phyloP scores from a whole-genome alignment of 2,113 vertebrate species.

The Myotis lucifugus region DNA sequence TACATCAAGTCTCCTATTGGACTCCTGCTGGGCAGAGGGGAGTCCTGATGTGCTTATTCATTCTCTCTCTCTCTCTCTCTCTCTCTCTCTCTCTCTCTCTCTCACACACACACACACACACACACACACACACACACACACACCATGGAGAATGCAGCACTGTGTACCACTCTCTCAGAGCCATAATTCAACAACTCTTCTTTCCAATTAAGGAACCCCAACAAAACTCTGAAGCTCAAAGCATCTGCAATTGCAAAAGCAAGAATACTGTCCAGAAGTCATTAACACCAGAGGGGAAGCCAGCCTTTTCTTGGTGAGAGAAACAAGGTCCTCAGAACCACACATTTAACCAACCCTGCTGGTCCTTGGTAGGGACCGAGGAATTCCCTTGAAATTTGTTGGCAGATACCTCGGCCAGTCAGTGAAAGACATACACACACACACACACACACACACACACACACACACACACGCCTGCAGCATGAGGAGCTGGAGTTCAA shows the following conservation, averaged over 20 bases:
- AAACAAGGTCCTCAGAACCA: conserved; percentile 52
- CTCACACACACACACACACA: background rate
- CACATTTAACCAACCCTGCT: conserved; percentile 75
- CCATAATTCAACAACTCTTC: conserved; percentile 57
- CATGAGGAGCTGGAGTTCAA: conserved; percentile 33
- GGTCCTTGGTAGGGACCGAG: conserved; percentile 52
- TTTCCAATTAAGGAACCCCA: conserved; percentile 36
- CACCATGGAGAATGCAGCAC: conserved; percentile 3
- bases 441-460: background rate
- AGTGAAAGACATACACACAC: background rate
- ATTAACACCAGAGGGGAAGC: conserved; percentile 65
- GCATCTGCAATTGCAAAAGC: conserved; percentile 55
- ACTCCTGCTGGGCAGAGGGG: conserved; percentile 1
- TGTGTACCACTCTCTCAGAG: background rate
- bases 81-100: no score
- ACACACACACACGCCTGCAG: conserved; percentile 57
- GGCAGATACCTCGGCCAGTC: conserved; percentile 40
- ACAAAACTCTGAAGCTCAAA: conserved; percentile 62
- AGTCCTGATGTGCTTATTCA: background rate
- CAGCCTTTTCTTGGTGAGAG: conserved; percentile 59
- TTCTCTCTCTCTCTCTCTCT: no score
- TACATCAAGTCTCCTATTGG: conserved; percentile 47
- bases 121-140: background rate
- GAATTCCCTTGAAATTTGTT: conserved; percentile 66
- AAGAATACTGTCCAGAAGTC: background rate